Conservation (phyloP, 2,888 invertebrate genomes). For the Erynnis tages region DNA sequence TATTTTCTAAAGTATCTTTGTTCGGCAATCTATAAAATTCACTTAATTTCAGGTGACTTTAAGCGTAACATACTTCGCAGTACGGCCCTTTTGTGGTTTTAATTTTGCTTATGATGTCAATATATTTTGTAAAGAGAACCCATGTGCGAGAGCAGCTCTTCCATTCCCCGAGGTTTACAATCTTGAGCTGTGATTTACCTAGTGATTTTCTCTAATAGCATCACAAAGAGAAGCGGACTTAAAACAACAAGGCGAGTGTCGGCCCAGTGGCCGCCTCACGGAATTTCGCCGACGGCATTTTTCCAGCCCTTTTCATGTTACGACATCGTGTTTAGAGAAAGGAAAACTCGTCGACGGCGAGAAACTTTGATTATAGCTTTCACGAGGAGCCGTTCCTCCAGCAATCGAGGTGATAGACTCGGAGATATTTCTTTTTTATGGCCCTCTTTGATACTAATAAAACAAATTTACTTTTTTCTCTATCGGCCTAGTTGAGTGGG, state of each 20-base stretch:
- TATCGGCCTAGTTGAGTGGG: constrained; percentile 55
- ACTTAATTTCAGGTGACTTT: too few species aligned
- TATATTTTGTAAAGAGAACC: too few species aligned
- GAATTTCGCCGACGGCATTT: constrained; percentile 72
- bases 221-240: constrained; percentile 59
- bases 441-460: constrained; percentile 77
- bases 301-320: constrained; percentile 78
- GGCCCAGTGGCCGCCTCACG: constrained; percentile 51
- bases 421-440: constrained; percentile 75
- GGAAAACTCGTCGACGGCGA: constrained; percentile 75
- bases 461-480: constrained; percentile 74
- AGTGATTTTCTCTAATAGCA: constrained; percentile 61
- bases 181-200: constrained; percentile 47
- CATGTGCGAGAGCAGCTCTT: too few species aligned
- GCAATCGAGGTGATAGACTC: constrained; percentile 75
- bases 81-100: too few species aligned
- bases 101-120: not conserved
- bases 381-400: constrained; percentile 71
- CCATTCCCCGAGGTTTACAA: not conserved
- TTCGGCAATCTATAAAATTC: too few species aligned
- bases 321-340: constrained; percentile 78
- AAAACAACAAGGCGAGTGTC: constrained; percentile 61
- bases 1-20: too few species aligned
- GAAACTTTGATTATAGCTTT: constrained; percentile 79
- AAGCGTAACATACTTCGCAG: too few species aligned